These are phyloP conservation scores for Gymnopithys bicolor DNA, from an alignment of 2,797 vertebrate genomes.

Conservation along the genomic window DNA sequence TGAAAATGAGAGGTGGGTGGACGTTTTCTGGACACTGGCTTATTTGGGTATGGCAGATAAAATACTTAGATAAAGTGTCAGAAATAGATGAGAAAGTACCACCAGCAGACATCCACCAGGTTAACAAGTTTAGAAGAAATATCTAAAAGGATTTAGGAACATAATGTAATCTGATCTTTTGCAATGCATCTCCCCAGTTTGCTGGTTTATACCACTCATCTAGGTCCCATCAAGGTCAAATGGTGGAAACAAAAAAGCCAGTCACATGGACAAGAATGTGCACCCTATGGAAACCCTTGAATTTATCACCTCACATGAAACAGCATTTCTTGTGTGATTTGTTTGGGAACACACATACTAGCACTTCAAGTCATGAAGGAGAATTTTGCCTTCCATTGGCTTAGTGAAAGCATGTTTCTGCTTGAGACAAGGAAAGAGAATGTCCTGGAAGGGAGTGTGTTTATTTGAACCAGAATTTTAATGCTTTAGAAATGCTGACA, in stretches of 20 bases:
- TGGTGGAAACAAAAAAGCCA: neutral
- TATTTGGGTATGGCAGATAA: neutral
- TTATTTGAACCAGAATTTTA: slow-evolving; percentile 34
- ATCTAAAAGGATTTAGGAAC: neutral
- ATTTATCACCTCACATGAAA: neutral
- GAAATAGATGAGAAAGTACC: neutral
- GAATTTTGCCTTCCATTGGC: neutral
- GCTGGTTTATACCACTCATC: neutral
- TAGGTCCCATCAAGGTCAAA: neutral
- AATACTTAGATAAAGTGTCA: neutral
- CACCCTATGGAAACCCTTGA: neutral
- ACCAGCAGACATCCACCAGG: neutral
- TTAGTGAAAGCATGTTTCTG: neutral
- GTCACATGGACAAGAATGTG: neutral
- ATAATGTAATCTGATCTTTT: neutral
- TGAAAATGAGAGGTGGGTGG: accelerated
- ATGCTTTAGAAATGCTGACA: slow-evolving; percentile 24
- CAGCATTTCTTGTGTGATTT: neutral
- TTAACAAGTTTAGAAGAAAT: neutral
- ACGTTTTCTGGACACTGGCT: neutral
- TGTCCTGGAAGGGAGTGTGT: slow-evolving; percentile 12
- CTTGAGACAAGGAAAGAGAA: neutral
- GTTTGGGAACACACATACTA: neutral
- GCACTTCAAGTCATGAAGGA: neutral
- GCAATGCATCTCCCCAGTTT: neutral